A percentile compares a stretch with the other conserved stretches of the same genome.
Evolutionary conservation across 92 coral and sea anemone species (phyloP).

Genomic region (Heliopora coerulea): DNA sequence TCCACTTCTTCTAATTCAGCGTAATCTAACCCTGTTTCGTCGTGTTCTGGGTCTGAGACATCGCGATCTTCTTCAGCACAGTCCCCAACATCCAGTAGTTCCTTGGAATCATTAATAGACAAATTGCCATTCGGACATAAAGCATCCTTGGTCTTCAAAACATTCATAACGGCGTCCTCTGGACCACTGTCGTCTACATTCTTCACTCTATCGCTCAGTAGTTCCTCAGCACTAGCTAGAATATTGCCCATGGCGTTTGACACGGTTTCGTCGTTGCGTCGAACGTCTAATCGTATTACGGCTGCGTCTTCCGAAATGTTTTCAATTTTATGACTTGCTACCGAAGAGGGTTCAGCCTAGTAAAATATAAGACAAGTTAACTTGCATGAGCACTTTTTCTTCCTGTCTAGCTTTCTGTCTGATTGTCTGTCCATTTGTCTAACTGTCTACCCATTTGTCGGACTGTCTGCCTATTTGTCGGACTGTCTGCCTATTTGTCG

Average conservation of each 20-base stretch:
- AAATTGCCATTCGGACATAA: neutral
- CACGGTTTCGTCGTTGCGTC: neutral
- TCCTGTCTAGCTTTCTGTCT: no score
- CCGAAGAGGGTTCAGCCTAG: slow-evolving; percentile 3
- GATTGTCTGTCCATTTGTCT: no score
- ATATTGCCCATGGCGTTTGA: slow-evolving; percentile 20
- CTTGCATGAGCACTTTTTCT: neutral
- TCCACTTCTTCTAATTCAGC: slow-evolving; percentile 42
- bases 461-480: no score
- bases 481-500: no score
- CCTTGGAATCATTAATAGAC: neutral
- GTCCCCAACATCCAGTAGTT: neutral
- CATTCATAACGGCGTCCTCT: neutral
- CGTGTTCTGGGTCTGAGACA: neutral
- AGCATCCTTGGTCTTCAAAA: neutral
- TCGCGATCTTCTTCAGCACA: neutral
- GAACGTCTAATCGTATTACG: neutral
- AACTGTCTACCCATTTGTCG: no score
- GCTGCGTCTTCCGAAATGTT: slow-evolving; percentile 7
- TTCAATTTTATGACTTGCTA: slow-evolving; percentile 3
- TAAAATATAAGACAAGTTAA: neutral
- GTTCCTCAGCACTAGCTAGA: slow-evolving; percentile 8
- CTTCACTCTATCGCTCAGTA: slow-evolving; percentile 4
- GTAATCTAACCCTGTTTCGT: slow-evolving; percentile 22
- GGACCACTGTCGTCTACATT: neutral